phyloP scores from a whole-genome alignment of 2,888 invertebrate species.

The Himalopsyche kuldschensis region DNA sequence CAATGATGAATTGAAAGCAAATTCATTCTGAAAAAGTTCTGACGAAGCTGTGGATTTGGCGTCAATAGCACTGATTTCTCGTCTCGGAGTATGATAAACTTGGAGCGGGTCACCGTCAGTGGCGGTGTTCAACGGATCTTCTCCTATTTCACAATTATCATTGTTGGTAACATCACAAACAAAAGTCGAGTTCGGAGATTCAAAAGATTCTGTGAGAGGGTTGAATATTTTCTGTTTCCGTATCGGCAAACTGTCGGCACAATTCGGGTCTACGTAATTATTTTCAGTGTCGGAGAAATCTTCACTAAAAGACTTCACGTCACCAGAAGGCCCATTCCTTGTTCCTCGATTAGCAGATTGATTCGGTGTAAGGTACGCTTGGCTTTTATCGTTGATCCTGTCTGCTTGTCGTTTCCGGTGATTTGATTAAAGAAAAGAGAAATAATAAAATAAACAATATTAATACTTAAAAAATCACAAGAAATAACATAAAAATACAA shows the following conservation, averaged over 20 bases:
- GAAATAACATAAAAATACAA: constrained; percentile 12
- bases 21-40: not conserved
- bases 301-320: not conserved
- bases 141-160: constrained; percentile 33
- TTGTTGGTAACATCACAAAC: not conserved
- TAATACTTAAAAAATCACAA: constrained; percentile 14
- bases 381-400: constrained; percentile 6
- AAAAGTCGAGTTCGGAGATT: constrained; percentile 28
- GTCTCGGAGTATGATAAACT: not conserved
- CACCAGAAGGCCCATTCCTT: constrained; percentile 4
- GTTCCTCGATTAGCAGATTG: not conserved
- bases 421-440: constrained; percentile 4
- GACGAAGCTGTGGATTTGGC: not conserved
- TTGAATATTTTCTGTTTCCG: constrained; percentile 35
- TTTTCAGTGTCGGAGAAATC: not conserved
- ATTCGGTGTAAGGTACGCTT: constrained; percentile 19
- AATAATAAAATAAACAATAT: constrained; percentile 26
- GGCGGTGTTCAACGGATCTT: constrained; percentile 25
- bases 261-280: not conserved
- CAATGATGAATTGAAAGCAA: not conserved
- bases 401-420: constrained; percentile 18
- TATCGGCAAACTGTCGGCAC: not conserved
- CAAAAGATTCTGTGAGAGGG: constrained; percentile 34
- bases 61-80: not conserved
- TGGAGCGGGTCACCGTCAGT: not conserved